Percentiles rank a stretch among this genome's conserved stretches.
Evolutionary conservation across 2,888 invertebrate genomes (phyloP).

Genomic region (Sarcophaga caerulescens): DNA sequence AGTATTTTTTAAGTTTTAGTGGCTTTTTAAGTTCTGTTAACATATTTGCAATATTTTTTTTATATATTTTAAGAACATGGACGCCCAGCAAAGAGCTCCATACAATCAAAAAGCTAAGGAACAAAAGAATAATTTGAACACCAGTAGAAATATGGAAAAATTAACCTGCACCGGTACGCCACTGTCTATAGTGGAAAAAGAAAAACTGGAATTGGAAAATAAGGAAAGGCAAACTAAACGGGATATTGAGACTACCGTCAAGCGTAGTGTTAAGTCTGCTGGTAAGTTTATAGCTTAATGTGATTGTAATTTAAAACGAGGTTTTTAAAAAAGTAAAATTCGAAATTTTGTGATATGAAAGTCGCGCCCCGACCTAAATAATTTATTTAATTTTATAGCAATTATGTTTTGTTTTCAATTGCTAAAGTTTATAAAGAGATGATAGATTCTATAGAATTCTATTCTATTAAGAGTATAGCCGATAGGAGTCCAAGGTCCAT

Average conservation of each 20-base stretch:
- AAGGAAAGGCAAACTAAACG: constrained; percentile 74
- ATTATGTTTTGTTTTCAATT: too few species aligned
- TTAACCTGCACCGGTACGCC: constrained; percentile 74
- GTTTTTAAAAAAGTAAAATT: not conserved
- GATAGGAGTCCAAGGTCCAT: too few species aligned
- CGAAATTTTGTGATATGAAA: too few species aligned
- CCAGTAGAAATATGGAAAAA: constrained; percentile 62
- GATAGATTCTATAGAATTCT: too few species aligned
- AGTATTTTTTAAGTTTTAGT: constrained; percentile 28
- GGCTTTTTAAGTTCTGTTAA: not conserved
- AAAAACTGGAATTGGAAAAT: constrained; percentile 70
- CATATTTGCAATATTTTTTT: not conserved
- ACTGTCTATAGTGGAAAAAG: constrained; percentile 71
- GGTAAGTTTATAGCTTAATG: constrained; percentile 69
- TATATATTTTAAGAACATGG: constrained; percentile 72
- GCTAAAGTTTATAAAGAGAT: too few species aligned
- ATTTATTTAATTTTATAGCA: too few species aligned
- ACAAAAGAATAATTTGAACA: constrained; percentile 37
- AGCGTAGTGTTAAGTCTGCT: constrained; percentile 68
- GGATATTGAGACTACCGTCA: constrained; percentile 73
- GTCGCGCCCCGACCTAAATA: too few species aligned
- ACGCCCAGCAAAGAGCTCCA: constrained; percentile 72
- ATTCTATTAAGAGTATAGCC: too few species aligned
- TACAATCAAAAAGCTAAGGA: constrained; percentile 74
- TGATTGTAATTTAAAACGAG: not conserved